Conservation (phyloP, 2,797 vertebrate species). For the Enteromius paludinosus region DNA sequence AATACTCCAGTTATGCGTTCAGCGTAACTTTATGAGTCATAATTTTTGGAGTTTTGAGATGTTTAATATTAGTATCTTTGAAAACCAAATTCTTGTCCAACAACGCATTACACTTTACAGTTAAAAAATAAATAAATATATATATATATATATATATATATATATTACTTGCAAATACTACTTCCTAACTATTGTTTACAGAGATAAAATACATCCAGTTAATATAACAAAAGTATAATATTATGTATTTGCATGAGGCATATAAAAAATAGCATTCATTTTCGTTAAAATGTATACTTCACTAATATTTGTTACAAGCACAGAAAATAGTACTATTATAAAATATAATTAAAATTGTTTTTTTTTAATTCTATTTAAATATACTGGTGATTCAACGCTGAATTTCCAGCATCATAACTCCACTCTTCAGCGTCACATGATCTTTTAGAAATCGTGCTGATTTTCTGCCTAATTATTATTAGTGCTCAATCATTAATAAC, state of each 20-base stretch:
- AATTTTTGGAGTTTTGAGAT: conserved; percentile 18
- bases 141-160: neutral
- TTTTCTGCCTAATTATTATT: neutral
- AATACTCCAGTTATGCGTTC: conserved; percentile 55
- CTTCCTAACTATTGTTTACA: neutral
- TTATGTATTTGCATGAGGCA: neutral
- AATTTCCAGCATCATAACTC: neutral
- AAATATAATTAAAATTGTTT: too few relatives aligned
- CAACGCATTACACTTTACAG: neutral
- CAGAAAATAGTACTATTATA: neutral
- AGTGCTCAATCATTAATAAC: neutral
- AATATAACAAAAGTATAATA: neutral
- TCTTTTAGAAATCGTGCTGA: neutral
- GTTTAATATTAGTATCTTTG: conserved; percentile 48
- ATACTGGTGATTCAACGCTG: neutral
- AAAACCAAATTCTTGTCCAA: conserved; percentile 5
- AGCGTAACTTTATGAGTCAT: conserved; percentile 52
- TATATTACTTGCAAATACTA: neutral
- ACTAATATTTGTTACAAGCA: neutral
- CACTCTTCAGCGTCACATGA: neutral
- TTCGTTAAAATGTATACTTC: neutral
- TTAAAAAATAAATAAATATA: neutral
- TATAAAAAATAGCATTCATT: neutral
- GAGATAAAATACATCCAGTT: neutral
- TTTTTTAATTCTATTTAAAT: neutral